Base-by-base conservation (phyloP, 2,113 vertebrate species). In the Trogon melanurus region DNA sequence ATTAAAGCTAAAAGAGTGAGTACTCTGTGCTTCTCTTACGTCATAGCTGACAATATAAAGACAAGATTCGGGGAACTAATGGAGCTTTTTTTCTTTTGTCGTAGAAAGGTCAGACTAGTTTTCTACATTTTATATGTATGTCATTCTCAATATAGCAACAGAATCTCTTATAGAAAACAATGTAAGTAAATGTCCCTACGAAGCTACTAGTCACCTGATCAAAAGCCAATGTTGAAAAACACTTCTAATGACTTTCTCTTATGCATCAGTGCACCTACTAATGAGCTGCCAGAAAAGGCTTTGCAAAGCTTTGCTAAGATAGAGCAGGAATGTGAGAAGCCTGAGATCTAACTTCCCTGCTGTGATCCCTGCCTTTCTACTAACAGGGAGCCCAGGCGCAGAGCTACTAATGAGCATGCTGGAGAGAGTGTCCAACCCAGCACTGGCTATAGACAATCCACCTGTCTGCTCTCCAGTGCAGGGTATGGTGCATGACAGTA, bases 221-320 rank as follows among this genome's bases (percentile, higher is more conserved):
- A 99, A 99, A 99, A 99, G 98, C 97, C 97, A 98, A 96, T 98
- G 99, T 99, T 98, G 98, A 98, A 99, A 99, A 98, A 98, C 98
- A 98, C 98, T 99, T 98, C 99, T 99, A 99, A 99, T 99, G 99
- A 99, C 99, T 99, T 99, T 99, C 99, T 99, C 99, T 99, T 99
- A 99, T 99, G 99, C 99, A 99, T 99, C 99, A 99, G 98, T 99
- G 99, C 98, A 98, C 98, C 98, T 99, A 99, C 99, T 99, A 99
- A 99, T 99, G 99, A 99, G 99, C 99, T 99, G 99, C 99, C 99
- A 99, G 99, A 98, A 99, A 98, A 99, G 98, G 98, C 98, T 99
- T 99, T 99, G 98, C 98, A 98, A 99, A 98, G 98, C 98, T 97
- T 98, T 98, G 98, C 98, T 98, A 98, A 99, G 98, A 98, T 99